phyloP scores from a whole-genome alignment of 2,888 invertebrate genomes.

The Xestia ashworthii region DNA sequence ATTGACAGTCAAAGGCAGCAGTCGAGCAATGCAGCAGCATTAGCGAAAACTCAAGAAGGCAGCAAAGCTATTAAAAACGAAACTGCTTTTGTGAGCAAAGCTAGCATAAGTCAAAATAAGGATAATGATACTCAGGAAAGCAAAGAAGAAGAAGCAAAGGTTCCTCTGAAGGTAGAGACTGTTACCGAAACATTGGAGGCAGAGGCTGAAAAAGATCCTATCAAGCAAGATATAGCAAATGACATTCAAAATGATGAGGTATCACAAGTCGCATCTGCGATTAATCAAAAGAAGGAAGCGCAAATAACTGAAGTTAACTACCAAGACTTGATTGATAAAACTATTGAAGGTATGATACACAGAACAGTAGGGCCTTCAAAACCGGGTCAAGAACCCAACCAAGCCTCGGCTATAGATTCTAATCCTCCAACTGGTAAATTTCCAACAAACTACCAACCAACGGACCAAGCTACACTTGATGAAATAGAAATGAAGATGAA shows the following conservation, averaged over 20 bases:
- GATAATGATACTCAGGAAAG: slow-evolving; percentile 60
- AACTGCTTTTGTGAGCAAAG: slow-evolving; percentile 79
- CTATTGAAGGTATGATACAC: slow-evolving; percentile 86
- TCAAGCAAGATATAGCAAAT: slow-evolving; percentile 57
- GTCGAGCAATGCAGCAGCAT: slow-evolving; percentile 72
- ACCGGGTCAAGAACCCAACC: slow-evolving; percentile 68
- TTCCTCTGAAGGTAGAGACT: slow-evolving; percentile 60
- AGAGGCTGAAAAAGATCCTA: slow-evolving; percentile 44
- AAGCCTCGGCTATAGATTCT: slow-evolving; percentile 62
- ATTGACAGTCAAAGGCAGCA: slow-evolving; percentile 86
- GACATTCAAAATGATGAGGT: slow-evolving; percentile 47
- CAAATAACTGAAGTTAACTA: slow-evolving; percentile 80
- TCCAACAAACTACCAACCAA: slow-evolving; percentile 63
- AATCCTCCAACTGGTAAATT: slow-evolving; percentile 62
- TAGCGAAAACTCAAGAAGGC: slow-evolving; percentile 78
- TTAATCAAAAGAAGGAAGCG: slow-evolving; percentile 68
- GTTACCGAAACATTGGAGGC: slow-evolving; percentile 59
- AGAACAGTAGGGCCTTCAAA: slow-evolving; percentile 74
- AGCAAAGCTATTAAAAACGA: slow-evolving; percentile 78
- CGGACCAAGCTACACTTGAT: slow-evolving; percentile 75
- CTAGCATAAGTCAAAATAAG: slow-evolving; percentile 64
- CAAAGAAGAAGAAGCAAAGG: slow-evolving; percentile 42
- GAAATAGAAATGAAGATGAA: slow-evolving; percentile 89
- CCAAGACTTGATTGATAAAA: slow-evolving; percentile 86
- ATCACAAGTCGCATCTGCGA: slow-evolving; percentile 8